Percentiles rank a stretch among this genome's conserved stretches.
Evolutionary conservation across 1,140 invertebrate genomes (phyloP).

Genomic region (Polyergus mexicanus): DNA sequence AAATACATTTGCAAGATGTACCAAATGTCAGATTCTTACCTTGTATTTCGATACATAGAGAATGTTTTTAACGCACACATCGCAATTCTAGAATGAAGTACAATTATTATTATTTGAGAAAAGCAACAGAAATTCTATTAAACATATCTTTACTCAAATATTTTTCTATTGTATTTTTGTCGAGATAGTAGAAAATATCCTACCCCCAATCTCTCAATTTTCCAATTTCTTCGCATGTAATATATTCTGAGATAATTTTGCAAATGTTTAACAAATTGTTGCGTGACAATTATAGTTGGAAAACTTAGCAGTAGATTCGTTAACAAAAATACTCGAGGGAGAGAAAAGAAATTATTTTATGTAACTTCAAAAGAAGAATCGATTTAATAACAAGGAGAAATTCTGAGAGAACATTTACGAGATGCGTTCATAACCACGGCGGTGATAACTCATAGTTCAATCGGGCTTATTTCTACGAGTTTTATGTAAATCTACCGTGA

Average conservation of each 20-base stretch:
- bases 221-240: background rate
- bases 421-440: conserved; percentile 57
- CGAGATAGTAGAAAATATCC: background rate
- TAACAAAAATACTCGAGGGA: background rate
- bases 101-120: background rate
- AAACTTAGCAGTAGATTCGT: background rate
- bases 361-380: conserved; percentile 16
- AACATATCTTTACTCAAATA: background rate
- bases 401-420: conserved; percentile 36
- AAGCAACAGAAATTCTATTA: conserved; percentile 2
- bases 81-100: background rate
- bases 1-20: background rate
- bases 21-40: background rate
- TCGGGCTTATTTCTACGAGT: conserved; percentile 59
- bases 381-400: conserved; percentile 28
- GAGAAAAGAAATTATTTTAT: conserved; percentile 12
- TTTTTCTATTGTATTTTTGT: too few species aligned
- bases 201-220: background rate
- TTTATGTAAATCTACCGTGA: conserved; percentile 66
- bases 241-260: background rate
- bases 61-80: background rate
- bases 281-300: background rate
- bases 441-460: conserved; percentile 52
- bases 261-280: background rate
- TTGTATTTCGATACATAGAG: background rate